Percentiles rank a stretch among this genome's conserved stretches.
phyloP scores from a whole-genome alignment of 2,888 invertebrate species.

The Campoplex capitator region DNA sequence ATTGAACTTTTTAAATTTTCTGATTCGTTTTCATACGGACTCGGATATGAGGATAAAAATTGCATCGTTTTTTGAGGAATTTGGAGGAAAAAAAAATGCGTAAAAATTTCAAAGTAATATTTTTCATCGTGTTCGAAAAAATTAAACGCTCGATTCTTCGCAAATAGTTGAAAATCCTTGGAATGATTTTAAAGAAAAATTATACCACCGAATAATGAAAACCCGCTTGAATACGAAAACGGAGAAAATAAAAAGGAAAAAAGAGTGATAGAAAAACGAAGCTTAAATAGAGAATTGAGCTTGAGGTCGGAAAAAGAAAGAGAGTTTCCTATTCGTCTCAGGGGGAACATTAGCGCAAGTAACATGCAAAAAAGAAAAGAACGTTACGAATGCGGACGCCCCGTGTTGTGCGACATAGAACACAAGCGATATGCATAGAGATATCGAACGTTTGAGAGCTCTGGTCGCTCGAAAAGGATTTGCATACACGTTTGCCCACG shows the following conservation, averaged over 20 bases:
- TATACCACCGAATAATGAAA: neutral
- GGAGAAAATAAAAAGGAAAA: no score
- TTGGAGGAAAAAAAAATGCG: neutral
- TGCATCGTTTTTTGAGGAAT: neutral
- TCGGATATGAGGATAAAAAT: neutral
- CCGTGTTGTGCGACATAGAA: slow-evolving; percentile 44
- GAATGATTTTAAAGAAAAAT: neutral
- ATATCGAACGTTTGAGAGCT: slow-evolving; percentile 53
- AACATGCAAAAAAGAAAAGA: slow-evolving; percentile 36
- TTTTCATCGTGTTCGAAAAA: neutral
- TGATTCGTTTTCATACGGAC: neutral
- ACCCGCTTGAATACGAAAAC: neutral
- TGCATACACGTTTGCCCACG: slow-evolving; percentile 73
- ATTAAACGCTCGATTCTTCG: neutral
- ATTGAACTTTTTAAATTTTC: neutral
- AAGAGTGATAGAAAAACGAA: neutral
- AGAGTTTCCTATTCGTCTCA: slow-evolving; percentile 39
- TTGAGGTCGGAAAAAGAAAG: neutral
- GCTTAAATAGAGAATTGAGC: slow-evolving; percentile 19
- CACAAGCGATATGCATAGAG: slow-evolving; percentile 57
- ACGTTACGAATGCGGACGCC: slow-evolving; percentile 51
- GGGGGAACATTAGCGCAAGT: slow-evolving; percentile 36
- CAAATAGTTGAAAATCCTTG: neutral
- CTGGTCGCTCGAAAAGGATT: slow-evolving; percentile 59
- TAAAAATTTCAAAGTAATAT: neutral